Conservation (phyloP, 2,113 vertebrate species). For the Chauna torquata region DNA sequence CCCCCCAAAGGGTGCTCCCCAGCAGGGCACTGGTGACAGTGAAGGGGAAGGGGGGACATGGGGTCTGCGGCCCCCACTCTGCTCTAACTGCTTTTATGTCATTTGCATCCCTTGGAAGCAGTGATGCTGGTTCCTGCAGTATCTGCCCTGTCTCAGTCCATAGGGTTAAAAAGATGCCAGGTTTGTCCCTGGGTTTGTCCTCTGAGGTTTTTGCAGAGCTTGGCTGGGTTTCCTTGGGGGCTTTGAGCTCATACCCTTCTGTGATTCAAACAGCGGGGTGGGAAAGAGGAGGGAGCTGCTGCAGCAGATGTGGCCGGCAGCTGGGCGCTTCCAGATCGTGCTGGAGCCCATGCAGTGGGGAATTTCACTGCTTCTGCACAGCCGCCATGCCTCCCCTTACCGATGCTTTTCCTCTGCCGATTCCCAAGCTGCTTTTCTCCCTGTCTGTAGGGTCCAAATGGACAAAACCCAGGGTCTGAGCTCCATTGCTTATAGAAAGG, state of each 20-base stretch:
- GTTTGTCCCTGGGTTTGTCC: constrained; percentile 5
- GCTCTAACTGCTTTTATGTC: not conserved
- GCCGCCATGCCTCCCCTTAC: not conserved
- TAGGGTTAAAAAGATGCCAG: not conserved
- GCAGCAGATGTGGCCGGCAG: not conserved
- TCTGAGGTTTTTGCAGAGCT: not conserved
- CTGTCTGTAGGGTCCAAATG: not conserved
- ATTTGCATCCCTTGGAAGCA: not conserved
- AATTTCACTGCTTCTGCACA: rapidly evolving
- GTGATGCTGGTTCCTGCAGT: rapidly evolving
- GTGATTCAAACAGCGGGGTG: not conserved
- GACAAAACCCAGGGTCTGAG: not conserved
- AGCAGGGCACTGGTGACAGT: not conserved
- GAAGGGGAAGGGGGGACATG: not conserved
- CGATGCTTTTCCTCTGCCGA: not conserved
- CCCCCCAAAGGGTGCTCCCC: not conserved
- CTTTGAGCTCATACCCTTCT: not conserved
- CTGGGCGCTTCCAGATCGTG: not conserved
- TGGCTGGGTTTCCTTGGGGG: not conserved
- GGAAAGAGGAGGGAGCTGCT: not conserved
- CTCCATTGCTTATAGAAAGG: not conserved
- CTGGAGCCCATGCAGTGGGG: not conserved
- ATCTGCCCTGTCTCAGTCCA: not conserved
- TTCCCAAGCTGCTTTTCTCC: not conserved
- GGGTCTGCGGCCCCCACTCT: not conserved